These are phyloP conservation scores for Pocillopora verrucosa DNA, from an alignment of 64 coral and sea anemone genomes.

Conservation along the genomic window DNA sequence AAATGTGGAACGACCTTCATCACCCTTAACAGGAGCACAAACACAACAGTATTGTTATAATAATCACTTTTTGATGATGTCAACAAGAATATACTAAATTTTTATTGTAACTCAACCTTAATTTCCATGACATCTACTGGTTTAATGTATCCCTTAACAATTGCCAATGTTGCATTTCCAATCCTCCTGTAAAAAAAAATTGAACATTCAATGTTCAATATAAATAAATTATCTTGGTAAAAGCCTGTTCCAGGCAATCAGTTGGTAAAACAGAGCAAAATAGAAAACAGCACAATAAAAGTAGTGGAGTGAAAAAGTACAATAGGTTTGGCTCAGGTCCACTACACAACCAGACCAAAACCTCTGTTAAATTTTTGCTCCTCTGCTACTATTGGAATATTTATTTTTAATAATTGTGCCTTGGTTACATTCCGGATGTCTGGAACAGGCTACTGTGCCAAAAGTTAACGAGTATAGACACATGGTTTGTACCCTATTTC, in stretches of 20 bases:
- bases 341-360: neutral
- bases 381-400: too few relatives aligned
- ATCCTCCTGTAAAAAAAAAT: conserved; percentile 61
- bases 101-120: conserved; percentile 28
- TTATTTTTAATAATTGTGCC: too few relatives aligned
- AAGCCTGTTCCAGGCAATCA: too few relatives aligned
- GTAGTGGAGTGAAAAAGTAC: too few relatives aligned
- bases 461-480: too few relatives aligned
- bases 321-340: too few relatives aligned
- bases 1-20: conserved; percentile 82
- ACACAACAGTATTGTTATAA: neutral
- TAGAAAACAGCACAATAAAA: too few relatives aligned
- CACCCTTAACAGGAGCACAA: conserved; percentile 46
- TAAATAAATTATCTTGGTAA: neutral
- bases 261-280: too few relatives aligned
- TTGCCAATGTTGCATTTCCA: conserved; percentile 85
- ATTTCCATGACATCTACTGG: conserved; percentile 92
- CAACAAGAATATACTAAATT: neutral
- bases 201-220: neutral
- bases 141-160: conserved; percentile 72
- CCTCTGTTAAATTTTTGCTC: neutral
- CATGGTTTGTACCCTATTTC: too few relatives aligned
- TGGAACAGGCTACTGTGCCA: too few relatives aligned
- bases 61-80: neutral
- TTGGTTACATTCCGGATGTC: too few relatives aligned